Evolutionary conservation across 1,140 invertebrate genomes (phyloP).

Genomic region (Pogonognathellus flavescens): DNA sequence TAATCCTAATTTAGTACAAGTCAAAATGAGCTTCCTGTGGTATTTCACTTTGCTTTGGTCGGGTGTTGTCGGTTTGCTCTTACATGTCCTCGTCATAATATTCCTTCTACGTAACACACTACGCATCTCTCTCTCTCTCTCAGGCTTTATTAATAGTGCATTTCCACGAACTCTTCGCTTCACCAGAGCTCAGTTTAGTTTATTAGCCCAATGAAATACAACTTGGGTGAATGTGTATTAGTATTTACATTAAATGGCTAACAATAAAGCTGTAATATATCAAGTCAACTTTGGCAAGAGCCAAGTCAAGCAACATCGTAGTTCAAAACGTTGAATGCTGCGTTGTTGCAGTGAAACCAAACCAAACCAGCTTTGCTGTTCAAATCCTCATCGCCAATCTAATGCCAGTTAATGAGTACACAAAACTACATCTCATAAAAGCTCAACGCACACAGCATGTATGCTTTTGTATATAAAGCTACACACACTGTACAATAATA

Average conservation of each 20-base stretch:
- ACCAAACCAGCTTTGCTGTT: slow-evolving; percentile 5
- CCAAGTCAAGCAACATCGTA: background rate
- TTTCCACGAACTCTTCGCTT: slow-evolving; percentile 17
- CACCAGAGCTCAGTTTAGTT: slow-evolving; percentile 7
- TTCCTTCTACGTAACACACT: background rate
- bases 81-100: background rate
- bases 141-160: slow-evolving; percentile 1
- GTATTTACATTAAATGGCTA: slow-evolving; percentile 35
- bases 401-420: slow-evolving; percentile 37
- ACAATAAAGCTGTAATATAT: slow-evolving; percentile 45
- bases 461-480: background rate
- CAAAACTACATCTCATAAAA: background rate
- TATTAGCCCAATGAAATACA: slow-evolving; percentile 39
- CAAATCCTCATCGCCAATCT: slow-evolving; percentile 34
- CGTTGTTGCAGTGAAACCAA: slow-evolving; percentile 3
- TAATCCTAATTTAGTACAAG: slow-evolving; percentile 41
- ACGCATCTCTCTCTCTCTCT: background rate
- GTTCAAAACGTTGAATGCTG: too few relatives aligned
- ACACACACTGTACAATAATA: background rate
- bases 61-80: background rate
- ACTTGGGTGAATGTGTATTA: slow-evolving; percentile 23
- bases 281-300: slow-evolving; percentile 37
- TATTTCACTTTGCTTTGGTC: slow-evolving; percentile 34
- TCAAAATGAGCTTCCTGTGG: slow-evolving; percentile 34
- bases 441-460: background rate